A percentile compares a stretch with the other conserved stretches of the same genome.
Evolutionary conservation across 2,888 invertebrate genomes (phyloP).

Genomic region (Rhagium mordax): DNA sequence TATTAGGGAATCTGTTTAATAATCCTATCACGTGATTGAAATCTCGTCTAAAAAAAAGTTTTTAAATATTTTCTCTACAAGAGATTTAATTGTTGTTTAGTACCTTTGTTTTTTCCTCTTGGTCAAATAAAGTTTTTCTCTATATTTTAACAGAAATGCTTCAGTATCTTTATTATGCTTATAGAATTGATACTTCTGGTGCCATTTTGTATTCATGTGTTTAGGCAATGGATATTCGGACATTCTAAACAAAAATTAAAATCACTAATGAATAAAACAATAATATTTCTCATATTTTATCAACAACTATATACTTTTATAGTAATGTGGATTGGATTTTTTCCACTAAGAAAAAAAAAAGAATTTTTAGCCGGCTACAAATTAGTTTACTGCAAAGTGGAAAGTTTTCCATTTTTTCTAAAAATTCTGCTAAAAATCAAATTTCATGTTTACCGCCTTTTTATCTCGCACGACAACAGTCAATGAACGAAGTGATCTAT

Average conservation of each 20-base stretch:
- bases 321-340: too few relatives aligned
- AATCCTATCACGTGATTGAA: conserved; percentile 80
- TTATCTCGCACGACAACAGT: too few relatives aligned
- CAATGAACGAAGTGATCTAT: too few relatives aligned
- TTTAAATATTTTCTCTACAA: conserved; percentile 35
- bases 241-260: conserved; percentile 62
- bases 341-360: too few relatives aligned
- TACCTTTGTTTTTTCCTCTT: conserved; percentile 69
- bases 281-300: too few relatives aligned
- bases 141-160: conserved; percentile 76
- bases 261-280: background rate
- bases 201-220: conserved; percentile 79
- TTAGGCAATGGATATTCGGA: conserved; percentile 79
- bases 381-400: too few relatives aligned
- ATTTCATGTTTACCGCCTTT: too few relatives aligned
- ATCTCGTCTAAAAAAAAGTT: conserved; percentile 72
- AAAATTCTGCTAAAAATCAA: too few relatives aligned
- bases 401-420: too few relatives aligned
- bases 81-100: conserved; percentile 6
- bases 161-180: conserved; percentile 76
- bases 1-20: conserved; percentile 83
- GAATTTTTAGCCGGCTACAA: too few relatives aligned
- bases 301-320: too few relatives aligned
- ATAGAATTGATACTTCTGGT: conserved; percentile 72
- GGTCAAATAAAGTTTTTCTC: conserved; percentile 77